Evolutionary conservation across 2,888 invertebrate genomes (phyloP).

Genomic region (Petrolisthes cinctipes): DNA sequence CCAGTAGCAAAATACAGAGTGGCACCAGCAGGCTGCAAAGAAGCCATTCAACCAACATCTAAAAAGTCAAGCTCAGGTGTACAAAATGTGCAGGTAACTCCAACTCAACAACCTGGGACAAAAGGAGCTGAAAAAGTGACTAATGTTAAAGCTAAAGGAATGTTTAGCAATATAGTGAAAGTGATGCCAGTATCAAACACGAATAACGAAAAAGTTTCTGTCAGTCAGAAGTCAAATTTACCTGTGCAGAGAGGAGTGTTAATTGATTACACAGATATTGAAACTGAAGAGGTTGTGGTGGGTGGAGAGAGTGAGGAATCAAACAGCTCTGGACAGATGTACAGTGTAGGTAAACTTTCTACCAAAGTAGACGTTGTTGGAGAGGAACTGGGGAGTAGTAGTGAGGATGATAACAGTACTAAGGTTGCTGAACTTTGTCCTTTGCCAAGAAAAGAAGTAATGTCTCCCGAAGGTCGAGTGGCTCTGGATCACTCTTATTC

Average conservation of each 20-base stretch:
- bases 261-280: conserved; percentile 46
- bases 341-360: conserved; percentile 26
- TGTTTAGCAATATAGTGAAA: neutral
- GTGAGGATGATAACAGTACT: conserved; percentile 42
- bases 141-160: too few relatives aligned
- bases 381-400: conserved; percentile 44
- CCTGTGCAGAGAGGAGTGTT: conserved; percentile 19
- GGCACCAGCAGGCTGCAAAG: too few relatives aligned
- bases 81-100: too few relatives aligned
- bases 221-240: neutral
- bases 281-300: conserved; percentile 52
- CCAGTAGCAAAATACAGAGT: too few relatives aligned
- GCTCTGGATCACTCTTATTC: conserved; percentile 55
- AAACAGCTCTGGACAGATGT: neutral
- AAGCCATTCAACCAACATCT: too few relatives aligned
- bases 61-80: too few relatives aligned
- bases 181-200: neutral
- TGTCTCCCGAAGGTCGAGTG: conserved; percentile 54
- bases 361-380: conserved; percentile 11
- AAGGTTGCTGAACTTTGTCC: conserved; percentile 25
- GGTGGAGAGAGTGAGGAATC: conserved; percentile 45
- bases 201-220: neutral
- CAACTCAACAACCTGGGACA: too few relatives aligned
- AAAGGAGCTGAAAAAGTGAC: too few relatives aligned
- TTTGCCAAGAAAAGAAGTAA: conserved; percentile 22